Conservation (phyloP, 2,888 invertebrate species). For the Oscheius sp. region DNA sequence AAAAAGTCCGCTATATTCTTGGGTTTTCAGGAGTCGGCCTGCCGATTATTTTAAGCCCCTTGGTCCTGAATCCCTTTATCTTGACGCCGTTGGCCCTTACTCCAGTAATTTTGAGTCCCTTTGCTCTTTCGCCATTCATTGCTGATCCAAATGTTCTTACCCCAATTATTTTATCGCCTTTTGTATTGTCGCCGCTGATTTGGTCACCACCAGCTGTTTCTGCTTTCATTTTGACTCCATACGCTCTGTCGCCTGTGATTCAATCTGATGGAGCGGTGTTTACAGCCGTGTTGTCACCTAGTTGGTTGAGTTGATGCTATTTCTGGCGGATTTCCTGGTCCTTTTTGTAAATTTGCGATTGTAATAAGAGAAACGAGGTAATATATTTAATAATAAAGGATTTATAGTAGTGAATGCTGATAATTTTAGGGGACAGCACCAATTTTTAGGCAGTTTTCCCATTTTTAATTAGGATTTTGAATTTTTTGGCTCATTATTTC, state of each 20-base stretch:
- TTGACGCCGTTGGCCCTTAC: slow-evolving; percentile 21
- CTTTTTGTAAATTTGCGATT: too few species aligned
- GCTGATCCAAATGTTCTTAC: slow-evolving; percentile 19
- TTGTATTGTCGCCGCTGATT: slow-evolving; percentile 12
- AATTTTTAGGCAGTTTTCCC: too few species aligned
- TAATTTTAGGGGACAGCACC: too few species aligned
- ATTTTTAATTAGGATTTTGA: too few species aligned
- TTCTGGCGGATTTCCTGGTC: too few species aligned
- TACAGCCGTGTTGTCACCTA: slow-evolving; percentile 32
- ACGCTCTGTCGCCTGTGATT: slow-evolving; percentile 35
- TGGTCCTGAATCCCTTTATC: slow-evolving; percentile 36
- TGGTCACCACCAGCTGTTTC: slow-evolving; percentile 13
- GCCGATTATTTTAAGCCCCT: slow-evolving; percentile 31
- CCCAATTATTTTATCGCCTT: slow-evolving; percentile 27
- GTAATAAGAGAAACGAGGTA: too few species aligned
- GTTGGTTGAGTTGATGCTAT: slow-evolving; percentile 29
- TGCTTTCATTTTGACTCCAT: slow-evolving; percentile 33
- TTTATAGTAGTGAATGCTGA: too few species aligned
- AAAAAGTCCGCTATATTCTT: slow-evolving; percentile 9
- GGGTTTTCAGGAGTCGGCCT: slow-evolving; percentile 14
- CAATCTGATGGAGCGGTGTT: slow-evolving; percentile 32
- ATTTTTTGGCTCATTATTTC: too few species aligned
- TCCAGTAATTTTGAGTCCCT: slow-evolving; percentile 27
- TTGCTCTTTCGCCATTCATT: slow-evolving; percentile 29
- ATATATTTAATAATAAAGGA: too few species aligned